Conservation (phyloP, 2,113 vertebrate species). For the Cephalopterus ornatus region DNA sequence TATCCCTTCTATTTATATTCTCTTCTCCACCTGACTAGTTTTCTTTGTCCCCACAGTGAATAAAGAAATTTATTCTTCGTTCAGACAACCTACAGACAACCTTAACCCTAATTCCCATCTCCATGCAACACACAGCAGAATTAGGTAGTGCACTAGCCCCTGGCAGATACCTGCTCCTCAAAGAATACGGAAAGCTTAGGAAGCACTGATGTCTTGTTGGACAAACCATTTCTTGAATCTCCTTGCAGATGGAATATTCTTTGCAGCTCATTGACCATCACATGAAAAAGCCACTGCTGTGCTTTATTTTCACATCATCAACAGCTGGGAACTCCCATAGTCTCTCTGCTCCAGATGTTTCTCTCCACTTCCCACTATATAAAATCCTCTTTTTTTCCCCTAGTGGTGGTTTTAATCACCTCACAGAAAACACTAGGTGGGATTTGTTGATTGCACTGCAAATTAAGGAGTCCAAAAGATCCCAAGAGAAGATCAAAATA, state of each 20-base stretch:
- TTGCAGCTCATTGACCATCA: background rate
- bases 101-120: background rate
- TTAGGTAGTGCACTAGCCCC: background rate
- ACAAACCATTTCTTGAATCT: background rate
- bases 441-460: background rate
- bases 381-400: background rate
- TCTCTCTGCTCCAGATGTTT: conserved; percentile 6
- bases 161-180: background rate
- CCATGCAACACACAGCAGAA: background rate
- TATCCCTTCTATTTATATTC: background rate
- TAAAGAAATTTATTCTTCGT: background rate
- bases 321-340: background rate
- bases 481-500: background rate
- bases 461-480: background rate
- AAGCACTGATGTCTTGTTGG: background rate
- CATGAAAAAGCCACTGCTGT: background rate
- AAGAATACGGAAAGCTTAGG: background rate
- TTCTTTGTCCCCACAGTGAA: background rate
- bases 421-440: background rate
- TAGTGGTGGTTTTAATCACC: background rate
- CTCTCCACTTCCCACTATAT: background rate
- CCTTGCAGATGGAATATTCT: background rate
- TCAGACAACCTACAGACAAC: background rate
- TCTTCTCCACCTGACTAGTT: background rate
- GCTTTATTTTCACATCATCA: background rate